phyloP scores from a whole-genome alignment of 2,113 vertebrate species.

The Cathartes aura region DNA sequence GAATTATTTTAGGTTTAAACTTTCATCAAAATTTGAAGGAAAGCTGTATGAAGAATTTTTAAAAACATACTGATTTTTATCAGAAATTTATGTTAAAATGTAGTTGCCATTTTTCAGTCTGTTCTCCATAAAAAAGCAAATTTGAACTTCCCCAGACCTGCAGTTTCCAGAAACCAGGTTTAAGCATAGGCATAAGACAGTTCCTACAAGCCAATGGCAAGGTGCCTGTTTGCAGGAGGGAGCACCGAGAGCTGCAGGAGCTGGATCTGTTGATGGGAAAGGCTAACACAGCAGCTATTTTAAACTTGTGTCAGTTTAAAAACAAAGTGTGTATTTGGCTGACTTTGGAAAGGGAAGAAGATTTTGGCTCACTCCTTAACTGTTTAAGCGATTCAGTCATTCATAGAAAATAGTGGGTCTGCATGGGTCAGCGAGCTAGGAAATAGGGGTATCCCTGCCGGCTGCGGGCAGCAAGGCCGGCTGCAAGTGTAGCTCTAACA shows the following conservation, averaged over 20 bases:
- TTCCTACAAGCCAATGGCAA: background rate
- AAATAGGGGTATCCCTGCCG: background rate
- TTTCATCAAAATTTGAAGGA: background rate
- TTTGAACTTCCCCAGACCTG: background rate
- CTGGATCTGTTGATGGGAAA: background rate
- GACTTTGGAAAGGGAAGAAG: background rate
- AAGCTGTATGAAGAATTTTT: background rate
- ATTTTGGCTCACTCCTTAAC: background rate
- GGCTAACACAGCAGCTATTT: background rate
- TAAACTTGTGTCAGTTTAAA: background rate
- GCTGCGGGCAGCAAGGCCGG: background rate
- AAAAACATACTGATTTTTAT: background rate
- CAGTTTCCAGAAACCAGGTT: background rate
- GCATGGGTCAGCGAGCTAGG: background rate
- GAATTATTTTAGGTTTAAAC: background rate
- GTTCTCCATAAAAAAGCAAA: background rate
- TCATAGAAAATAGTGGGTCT: background rate
- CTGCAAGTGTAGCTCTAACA: background rate
- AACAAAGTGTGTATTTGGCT: background rate
- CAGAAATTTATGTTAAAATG: background rate
- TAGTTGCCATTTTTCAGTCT: background rate
- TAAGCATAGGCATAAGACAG: accelerated
- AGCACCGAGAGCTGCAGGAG: accelerated
- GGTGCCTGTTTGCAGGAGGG: background rate
- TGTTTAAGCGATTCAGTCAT: background rate